Conservation (phyloP, 2,888 invertebrate genomes). For the Geophilus truncorum region DNA sequence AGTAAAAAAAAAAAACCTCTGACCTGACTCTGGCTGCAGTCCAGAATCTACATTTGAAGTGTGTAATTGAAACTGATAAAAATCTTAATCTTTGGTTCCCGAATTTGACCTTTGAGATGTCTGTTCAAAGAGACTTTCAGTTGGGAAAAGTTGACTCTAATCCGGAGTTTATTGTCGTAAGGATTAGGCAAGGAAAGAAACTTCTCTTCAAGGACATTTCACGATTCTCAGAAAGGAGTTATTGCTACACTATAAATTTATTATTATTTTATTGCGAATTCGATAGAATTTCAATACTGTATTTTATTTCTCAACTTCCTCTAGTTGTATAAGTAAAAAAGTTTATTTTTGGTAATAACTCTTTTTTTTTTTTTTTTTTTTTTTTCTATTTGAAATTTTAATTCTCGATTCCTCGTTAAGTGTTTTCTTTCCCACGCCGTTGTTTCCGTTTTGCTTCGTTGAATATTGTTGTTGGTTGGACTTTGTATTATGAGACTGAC, state of each 20-base stretch:
- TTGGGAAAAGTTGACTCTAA: conserved; percentile 20
- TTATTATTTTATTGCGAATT: background rate
- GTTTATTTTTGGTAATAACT: no score
- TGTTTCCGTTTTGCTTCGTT: conserved; percentile 12
- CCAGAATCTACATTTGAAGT: conserved; percentile 3
- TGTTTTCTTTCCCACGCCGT: conserved; percentile 27
- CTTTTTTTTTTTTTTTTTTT: background rate
- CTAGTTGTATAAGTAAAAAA: background rate
- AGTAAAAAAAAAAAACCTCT: background rate
- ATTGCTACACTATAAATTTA: background rate
- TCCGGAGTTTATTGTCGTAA: conserved; percentile 10
- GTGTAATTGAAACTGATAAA: conserved; percentile 16
- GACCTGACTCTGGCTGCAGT: background rate
- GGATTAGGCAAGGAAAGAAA: background rate
- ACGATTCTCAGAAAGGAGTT: background rate
- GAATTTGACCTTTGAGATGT: conserved; percentile 17
- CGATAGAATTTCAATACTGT: background rate
- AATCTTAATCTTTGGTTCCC: conserved; percentile 17
- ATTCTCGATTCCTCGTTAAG: background rate
- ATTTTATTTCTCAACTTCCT: background rate
- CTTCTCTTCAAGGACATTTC: background rate
- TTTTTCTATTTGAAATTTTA: background rate
- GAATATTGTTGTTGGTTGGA: conserved; percentile 11
- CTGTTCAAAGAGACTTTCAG: conserved; percentile 7
- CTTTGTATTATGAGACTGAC: conserved; percentile 2